Conservation (phyloP, 30 jellyfish, hydroid and myxozoan species). For the Pelagia noctiluca region DNA sequence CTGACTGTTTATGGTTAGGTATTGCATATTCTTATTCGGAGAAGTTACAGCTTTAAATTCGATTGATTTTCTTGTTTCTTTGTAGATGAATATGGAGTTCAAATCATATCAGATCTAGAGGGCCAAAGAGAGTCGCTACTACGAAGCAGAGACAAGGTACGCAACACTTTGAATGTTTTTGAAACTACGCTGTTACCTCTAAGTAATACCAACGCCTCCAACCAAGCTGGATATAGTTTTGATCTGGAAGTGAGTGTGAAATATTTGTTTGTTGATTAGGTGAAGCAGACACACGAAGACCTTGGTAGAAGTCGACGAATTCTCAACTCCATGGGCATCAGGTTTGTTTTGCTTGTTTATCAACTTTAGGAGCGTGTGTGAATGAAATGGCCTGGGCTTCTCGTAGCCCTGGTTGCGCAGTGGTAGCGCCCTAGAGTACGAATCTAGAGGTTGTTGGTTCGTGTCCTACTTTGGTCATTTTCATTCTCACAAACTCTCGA, state of each 20-base stretch:
- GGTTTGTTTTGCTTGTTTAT: conserved; percentile 16
- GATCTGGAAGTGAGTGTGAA: background rate
- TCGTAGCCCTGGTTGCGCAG: no score
- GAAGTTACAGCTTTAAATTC: background rate
- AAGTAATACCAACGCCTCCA: no score
- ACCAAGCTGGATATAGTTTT: no score
- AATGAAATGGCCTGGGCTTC: no score
- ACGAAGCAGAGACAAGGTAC: conserved; percentile 83
- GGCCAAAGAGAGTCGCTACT: conserved; percentile 86
- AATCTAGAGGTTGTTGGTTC: no score
- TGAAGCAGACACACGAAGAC: conserved; percentile 59
- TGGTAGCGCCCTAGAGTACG: no score
- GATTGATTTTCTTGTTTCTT: background rate
- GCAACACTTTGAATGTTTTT: background rate
- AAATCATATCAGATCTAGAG: conserved; percentile 73
- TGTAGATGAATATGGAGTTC: conserved; percentile 90
- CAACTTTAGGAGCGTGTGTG: no score
- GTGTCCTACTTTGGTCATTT: no score
- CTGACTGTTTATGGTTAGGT: no score
- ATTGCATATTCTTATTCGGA: no score
- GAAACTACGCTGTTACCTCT: no score
- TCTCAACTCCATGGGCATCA: conserved; percentile 58
- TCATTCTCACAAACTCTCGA: no score
- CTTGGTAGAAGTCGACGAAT: conserved; percentile 71
- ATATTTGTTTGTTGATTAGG: conserved; percentile 12